Conservation (phyloP, 2,888 invertebrate genomes). For the Hemaris fuciformis region DNA sequence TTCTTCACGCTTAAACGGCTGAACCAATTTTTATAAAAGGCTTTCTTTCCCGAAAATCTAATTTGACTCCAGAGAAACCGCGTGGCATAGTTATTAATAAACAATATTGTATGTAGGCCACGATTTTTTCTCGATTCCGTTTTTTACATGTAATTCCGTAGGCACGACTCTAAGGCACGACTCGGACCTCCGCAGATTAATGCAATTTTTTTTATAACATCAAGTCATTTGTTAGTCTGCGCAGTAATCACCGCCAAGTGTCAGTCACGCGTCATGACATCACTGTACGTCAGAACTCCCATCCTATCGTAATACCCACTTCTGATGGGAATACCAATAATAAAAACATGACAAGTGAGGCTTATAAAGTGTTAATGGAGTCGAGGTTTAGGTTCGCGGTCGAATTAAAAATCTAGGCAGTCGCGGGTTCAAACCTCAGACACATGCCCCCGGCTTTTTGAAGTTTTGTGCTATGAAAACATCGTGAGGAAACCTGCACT, state of each 20-base stretch:
- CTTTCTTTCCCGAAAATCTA: too few species aligned
- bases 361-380: background rate
- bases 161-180: background rate
- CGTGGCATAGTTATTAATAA: too few species aligned
- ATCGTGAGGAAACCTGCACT: too few species aligned
- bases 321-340: background rate
- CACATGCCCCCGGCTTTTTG: too few species aligned
- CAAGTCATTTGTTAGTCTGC: background rate
- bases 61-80: too few species aligned
- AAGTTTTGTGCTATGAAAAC: too few species aligned
- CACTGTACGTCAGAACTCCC: conserved; percentile 23
- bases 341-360: background rate
- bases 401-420: too few species aligned
- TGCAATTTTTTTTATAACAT: conserved; percentile 7
- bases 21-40: too few species aligned
- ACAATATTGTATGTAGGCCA: background rate
- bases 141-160: background rate
- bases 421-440: too few species aligned
- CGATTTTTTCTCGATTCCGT: background rate
- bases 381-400: too few species aligned
- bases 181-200: background rate
- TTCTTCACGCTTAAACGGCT: too few species aligned
- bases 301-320: background rate
- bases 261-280: conserved; percentile 35
- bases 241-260: conserved; percentile 8